These are phyloP conservation scores for Aleiodes leptofemur DNA, from an alignment of 2,888 invertebrate genomes.

Conservation along the genomic window DNA sequence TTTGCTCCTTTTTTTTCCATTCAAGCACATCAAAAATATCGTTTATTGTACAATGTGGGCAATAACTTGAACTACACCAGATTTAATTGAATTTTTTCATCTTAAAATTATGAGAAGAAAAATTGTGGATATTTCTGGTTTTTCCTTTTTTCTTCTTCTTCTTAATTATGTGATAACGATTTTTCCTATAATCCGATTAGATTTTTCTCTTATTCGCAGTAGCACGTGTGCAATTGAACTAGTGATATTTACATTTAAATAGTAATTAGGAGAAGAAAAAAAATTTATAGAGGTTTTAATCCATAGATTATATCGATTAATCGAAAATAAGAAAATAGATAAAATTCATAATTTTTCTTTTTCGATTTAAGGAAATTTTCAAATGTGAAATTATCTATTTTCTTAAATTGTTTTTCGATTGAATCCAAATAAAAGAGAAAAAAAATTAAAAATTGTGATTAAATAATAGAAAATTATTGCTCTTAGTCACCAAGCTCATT, in stretches of 20 bases:
- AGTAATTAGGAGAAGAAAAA: background rate
- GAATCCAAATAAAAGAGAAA: background rate
- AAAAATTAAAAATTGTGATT: background rate
- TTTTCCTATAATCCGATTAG: background rate
- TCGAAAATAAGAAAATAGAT: background rate
- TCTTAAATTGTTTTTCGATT: background rate
- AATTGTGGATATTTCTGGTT: background rate
- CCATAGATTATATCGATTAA: slow-evolving; percentile 9
- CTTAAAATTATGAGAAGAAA: background rate
- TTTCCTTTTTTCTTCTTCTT: background rate
- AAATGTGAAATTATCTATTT: too few relatives aligned
- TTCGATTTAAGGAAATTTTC: too few relatives aligned
- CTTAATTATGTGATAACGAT: background rate
- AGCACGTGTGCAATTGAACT: background rate
- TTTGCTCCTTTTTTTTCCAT: slow-evolving; percentile 31
- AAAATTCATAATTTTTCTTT: too few relatives aligned
- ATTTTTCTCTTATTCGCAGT: background rate
- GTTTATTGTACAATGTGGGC: slow-evolving; percentile 63
- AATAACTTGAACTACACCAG: slow-evolving; percentile 1
- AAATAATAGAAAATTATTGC: slow-evolving; percentile 6
- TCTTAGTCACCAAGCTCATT: slow-evolving; percentile 1
- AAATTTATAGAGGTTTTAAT: background rate
- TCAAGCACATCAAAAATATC: slow-evolving; percentile 70
- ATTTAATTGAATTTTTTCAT: background rate
- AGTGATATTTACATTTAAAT: background rate